A percentile compares a stretch with the other conserved stretches of the same genome.
Conservation (phyloP, 1,140 invertebrate genomes). For the Holcopasites calliopsidis region DNA sequence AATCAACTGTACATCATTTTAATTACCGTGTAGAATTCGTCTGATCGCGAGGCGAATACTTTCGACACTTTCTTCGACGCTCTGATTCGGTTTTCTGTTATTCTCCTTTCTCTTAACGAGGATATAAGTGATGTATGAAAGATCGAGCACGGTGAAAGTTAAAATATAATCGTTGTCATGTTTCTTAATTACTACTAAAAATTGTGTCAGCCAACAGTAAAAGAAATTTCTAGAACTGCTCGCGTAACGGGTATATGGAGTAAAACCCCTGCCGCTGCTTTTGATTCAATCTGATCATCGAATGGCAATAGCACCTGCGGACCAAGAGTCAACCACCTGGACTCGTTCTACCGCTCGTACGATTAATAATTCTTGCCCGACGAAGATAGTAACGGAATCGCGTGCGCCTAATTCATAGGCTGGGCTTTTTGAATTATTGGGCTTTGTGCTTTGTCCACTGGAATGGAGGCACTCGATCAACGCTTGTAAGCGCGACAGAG, state of each 20-base stretch:
- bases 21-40: slow-evolving; percentile 21
- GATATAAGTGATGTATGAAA: too few species aligned
- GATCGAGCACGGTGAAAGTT: too few species aligned
- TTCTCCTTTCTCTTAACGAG: background rate
- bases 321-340: slow-evolving; percentile 51
- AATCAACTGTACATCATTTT: slow-evolving; percentile 36
- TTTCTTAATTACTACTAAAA: too few species aligned
- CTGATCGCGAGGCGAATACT: background rate
- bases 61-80: background rate
- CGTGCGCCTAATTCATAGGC: slow-evolving; percentile 41
- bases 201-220: too few species aligned
- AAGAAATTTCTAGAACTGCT: background rate
- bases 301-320: slow-evolving; percentile 53
- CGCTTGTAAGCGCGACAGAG: background rate
- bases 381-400: slow-evolving; percentile 35
- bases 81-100: too few species aligned
- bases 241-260: background rate
- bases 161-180: too few species aligned
- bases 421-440: slow-evolving; percentile 30
- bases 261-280: background rate
- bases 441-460: slow-evolving; percentile 21
- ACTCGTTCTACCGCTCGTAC: slow-evolving; percentile 29
- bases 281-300: slow-evolving; percentile 43
- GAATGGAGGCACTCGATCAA: background rate
- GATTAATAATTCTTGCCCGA: slow-evolving; percentile 54